Percentiles rank a stretch among this genome's conserved stretches.
Conservation (phyloP, 2,113 vertebrate genomes). For the Gallinago undulata region DNA sequence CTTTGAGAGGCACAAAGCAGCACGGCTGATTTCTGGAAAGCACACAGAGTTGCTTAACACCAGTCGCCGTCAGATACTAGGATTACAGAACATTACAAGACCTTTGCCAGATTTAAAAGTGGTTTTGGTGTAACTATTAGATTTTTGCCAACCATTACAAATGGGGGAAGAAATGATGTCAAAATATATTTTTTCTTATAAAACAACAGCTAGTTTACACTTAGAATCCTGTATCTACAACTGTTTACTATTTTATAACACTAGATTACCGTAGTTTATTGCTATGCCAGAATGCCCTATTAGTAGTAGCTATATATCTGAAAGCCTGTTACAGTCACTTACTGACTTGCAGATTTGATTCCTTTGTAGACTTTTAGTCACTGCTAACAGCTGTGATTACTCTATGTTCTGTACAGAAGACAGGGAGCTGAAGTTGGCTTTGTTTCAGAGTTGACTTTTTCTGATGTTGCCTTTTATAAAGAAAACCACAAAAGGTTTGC, state of each 20-base stretch:
- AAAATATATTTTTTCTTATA: neutral
- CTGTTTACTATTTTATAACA: neutral
- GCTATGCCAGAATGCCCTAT: neutral
- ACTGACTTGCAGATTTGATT: neutral
- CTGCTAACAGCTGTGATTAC: neutral
- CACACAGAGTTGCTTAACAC: neutral
- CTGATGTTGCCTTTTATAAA: neutral
- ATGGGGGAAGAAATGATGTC: neutral
- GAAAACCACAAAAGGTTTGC: neutral
- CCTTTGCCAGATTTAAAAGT: neutral
- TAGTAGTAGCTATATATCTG: neutral
- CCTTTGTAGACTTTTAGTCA: neutral
- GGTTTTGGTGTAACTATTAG: neutral
- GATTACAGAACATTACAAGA: neutral
- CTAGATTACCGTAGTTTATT: neutral
- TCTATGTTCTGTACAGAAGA: neutral
- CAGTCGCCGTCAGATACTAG: accelerated
- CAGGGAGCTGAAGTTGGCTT: neutral
- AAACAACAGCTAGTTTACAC: neutral
- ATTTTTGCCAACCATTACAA: neutral
- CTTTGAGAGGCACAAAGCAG: neutral
- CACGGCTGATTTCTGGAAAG: neutral
- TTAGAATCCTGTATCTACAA: neutral
- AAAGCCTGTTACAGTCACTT: neutral
- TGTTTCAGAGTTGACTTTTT: neutral